Conservation (phyloP, 2,797 vertebrate genomes). For the Staurois parvus region DNA sequence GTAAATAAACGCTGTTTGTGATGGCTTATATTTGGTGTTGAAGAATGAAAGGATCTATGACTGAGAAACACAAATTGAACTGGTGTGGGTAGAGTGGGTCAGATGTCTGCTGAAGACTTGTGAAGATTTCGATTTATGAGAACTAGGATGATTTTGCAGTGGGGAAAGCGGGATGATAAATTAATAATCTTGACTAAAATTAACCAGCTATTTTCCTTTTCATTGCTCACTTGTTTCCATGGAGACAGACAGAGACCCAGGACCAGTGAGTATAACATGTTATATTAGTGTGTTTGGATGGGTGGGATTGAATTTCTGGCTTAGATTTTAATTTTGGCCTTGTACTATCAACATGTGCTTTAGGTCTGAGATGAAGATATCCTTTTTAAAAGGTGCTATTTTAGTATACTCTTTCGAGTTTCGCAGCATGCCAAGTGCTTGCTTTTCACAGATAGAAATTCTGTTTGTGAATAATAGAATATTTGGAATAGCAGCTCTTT, state of each 20-base stretch:
- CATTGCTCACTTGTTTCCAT: slow-evolving; percentile 67
- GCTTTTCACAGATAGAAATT: background rate
- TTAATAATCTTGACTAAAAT: slow-evolving; percentile 59
- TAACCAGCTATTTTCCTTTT: slow-evolving; percentile 48
- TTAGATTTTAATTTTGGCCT: background rate
- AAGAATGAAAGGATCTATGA: background rate
- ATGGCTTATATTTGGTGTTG: background rate
- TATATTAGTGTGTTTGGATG: background rate
- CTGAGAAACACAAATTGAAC: slow-evolving; percentile 7
- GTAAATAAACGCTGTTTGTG: background rate
- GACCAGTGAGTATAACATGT: slow-evolving; percentile 82
- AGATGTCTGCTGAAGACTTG: slow-evolving; percentile 15
- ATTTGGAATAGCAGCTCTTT: background rate
- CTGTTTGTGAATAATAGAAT: background rate
- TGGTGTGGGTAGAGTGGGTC: background rate
- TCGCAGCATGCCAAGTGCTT: background rate
- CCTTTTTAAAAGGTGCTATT: background rate
- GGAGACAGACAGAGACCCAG: slow-evolving; percentile 86
- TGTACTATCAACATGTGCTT: background rate
- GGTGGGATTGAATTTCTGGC: background rate
- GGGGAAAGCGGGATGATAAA: slow-evolving; percentile 46
- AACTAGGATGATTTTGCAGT: slow-evolving; percentile 1
- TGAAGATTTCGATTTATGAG: slow-evolving; percentile 26
- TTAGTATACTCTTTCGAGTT: background rate
- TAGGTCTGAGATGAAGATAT: background rate